These are phyloP conservation scores for Selene dorsalis DNA, from an alignment of 2,797 vertebrate genomes.

Conservation along the genomic window DNA sequence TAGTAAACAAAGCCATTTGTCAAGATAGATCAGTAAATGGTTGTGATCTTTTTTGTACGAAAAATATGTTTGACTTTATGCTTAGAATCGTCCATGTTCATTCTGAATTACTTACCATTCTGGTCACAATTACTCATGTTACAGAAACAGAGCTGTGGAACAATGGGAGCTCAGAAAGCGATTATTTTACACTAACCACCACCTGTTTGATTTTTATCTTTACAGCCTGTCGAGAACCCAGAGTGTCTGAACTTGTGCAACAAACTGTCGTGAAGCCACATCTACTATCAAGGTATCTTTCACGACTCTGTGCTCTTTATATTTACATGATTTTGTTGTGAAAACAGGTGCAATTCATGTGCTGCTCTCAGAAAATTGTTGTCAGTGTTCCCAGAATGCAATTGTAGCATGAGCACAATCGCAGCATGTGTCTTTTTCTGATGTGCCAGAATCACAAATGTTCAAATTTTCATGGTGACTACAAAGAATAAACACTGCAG, in stretches of 20 bases:
- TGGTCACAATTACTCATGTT: slow-evolving; percentile 3
- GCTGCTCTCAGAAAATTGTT: not conserved
- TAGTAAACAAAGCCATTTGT: slow-evolving; percentile 1
- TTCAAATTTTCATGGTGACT: not conserved
- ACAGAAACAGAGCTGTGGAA: not conserved
- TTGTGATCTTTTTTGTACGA: not conserved
- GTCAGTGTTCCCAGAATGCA: not conserved
- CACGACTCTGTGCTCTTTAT: not conserved
- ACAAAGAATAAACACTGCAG: not conserved
- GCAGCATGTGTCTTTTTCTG: not conserved
- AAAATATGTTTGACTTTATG: not conserved
- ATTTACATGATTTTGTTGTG: not conserved
- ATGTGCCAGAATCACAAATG: not conserved
- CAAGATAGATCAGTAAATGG: slow-evolving; percentile 1
- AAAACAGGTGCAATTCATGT: not conserved
- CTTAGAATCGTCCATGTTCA: not conserved
- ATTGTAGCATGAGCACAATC: not conserved
- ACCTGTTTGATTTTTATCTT: slow-evolving; percentile 45
- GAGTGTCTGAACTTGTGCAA: slow-evolving; percentile 91
- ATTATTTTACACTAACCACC: not conserved
- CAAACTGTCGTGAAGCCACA: slow-evolving; percentile 87
- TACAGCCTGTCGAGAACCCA: slow-evolving; percentile 91
- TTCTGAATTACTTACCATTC: not conserved
- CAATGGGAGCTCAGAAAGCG: not conserved
- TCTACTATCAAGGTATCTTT: slow-evolving; percentile 84